Evolutionary conservation across 2,113 vertebrate species (phyloP).

Genomic region (Malaclemys terrapin): DNA sequence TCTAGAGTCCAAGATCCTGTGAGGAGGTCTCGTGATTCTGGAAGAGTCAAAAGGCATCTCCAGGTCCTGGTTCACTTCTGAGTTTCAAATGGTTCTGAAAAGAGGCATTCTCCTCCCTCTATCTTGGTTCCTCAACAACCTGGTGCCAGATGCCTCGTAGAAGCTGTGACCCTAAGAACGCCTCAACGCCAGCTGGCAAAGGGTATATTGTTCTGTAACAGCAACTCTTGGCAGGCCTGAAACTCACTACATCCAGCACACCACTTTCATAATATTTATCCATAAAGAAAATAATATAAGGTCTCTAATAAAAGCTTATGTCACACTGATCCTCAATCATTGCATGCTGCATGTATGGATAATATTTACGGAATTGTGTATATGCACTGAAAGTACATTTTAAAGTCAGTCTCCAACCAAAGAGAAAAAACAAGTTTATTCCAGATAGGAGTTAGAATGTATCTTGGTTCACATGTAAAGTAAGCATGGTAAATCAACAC

Average conservation of each 20-base stretch:
- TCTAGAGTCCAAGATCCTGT: background rate
- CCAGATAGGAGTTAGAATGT: background rate
- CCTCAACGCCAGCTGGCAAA: background rate
- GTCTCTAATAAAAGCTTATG: background rate
- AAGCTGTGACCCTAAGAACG: background rate
- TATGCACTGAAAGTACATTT: background rate
- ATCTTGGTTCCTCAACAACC: background rate
- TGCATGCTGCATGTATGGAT: background rate
- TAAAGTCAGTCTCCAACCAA: background rate
- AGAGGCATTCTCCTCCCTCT: background rate
- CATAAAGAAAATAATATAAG: background rate
- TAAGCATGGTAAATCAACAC: background rate
- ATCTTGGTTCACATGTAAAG: background rate
- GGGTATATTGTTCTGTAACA: background rate
- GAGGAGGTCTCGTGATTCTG: background rate
- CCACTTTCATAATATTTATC: background rate
- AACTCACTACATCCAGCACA: background rate
- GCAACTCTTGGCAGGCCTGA: background rate
- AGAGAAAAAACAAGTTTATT: background rate
- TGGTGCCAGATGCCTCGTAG: background rate
- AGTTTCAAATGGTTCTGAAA: background rate
- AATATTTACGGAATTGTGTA: background rate
- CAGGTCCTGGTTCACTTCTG: background rate
- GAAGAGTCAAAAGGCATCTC: background rate
- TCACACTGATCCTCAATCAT: background rate